These are phyloP conservation scores for Choloepus hoffmanni DNA, from an alignment of 2,113 vertebrate species.

Conservation along the genomic window DNA sequence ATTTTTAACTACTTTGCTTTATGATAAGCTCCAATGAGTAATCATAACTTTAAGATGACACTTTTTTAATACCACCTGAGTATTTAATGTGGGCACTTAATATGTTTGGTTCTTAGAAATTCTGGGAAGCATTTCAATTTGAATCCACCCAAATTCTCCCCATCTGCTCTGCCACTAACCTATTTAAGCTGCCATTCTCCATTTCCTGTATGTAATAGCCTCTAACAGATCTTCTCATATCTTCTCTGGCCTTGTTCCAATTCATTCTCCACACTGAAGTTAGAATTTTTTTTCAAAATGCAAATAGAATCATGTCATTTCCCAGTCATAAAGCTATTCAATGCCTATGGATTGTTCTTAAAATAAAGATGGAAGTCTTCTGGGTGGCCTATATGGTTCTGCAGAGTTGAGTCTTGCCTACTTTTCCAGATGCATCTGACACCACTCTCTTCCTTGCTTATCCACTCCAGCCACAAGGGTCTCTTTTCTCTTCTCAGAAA, in stretches of 20 bases:
- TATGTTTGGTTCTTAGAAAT: constrained; percentile 28
- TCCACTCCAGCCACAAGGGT: rapidly evolving
- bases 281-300: constrained; percentile 4
- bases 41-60: constrained; percentile 33
- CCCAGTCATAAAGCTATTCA: neutral
- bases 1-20: constrained; percentile 63
- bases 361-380: neutral
- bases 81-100: neutral
- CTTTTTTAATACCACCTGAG: neutral
- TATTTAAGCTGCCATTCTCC: neutral
- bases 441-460: neutral
- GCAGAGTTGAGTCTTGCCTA: neutral
- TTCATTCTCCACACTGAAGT: neutral
- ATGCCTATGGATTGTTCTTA: neutral
- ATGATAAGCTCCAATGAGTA: neutral
- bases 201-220: neutral
- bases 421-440: neutral
- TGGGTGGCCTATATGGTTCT: neutral
- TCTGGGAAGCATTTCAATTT: constrained; percentile 42
- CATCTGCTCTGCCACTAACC: neutral
- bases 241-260: neutral
- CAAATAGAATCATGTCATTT: neutral
- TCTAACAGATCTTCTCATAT: neutral
- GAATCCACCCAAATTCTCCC: neutral
- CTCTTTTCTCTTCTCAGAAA: neutral